phyloP scores from a whole-genome alignment of 2,113 vertebrate species.

The Sarotherodon lohbergeri region DNA sequence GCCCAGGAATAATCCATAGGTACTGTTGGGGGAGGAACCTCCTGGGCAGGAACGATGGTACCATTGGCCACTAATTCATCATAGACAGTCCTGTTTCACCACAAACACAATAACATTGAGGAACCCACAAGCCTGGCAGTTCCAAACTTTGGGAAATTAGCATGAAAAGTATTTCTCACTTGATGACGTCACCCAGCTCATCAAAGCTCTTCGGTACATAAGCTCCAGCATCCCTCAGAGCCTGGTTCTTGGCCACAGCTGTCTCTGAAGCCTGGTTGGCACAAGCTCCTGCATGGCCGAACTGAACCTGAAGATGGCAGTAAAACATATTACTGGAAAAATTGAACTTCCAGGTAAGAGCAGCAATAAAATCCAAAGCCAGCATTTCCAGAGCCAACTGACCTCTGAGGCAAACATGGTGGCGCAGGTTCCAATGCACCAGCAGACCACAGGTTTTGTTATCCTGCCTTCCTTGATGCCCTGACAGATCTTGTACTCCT shows the following conservation, averaged over 20 bases:
- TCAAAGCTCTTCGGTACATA: slow-evolving; percentile 94
- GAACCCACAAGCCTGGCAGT: fast-evolving
- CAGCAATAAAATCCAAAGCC: neutral
- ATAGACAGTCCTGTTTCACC: slow-evolving; percentile 83
- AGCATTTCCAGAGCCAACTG: neutral
- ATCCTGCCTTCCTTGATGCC: slow-evolving; percentile 86
- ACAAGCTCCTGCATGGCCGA: slow-evolving; percentile 95
- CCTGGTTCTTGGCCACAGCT: slow-evolving; percentile 91
- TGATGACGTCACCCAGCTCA: slow-evolving; percentile 90
- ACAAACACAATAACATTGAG: neutral
- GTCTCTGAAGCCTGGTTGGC: slow-evolving; percentile 95
- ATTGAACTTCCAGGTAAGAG: neutral
- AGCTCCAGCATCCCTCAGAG: slow-evolving; percentile 88
- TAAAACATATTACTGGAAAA: neutral
- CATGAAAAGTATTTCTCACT: slow-evolving; percentile 47
- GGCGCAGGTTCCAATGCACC: slow-evolving; percentile 98
- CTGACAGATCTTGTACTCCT: slow-evolving; percentile 92
- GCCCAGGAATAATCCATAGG: slow-evolving; percentile 99
- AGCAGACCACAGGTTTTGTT: slow-evolving; percentile 94
- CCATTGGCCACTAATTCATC: slow-evolving; percentile 88
- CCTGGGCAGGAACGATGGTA: slow-evolving; percentile 87
- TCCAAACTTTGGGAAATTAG: neutral
- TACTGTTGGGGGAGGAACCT: slow-evolving; percentile 94
- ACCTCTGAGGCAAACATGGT: slow-evolving; percentile 99
- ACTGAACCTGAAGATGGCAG: slow-evolving; percentile 82